Percentiles rank a stretch among this genome's conserved stretches.
phyloP scores from a whole-genome alignment of 2,888 invertebrate species.

The Biston stratarius region DNA sequence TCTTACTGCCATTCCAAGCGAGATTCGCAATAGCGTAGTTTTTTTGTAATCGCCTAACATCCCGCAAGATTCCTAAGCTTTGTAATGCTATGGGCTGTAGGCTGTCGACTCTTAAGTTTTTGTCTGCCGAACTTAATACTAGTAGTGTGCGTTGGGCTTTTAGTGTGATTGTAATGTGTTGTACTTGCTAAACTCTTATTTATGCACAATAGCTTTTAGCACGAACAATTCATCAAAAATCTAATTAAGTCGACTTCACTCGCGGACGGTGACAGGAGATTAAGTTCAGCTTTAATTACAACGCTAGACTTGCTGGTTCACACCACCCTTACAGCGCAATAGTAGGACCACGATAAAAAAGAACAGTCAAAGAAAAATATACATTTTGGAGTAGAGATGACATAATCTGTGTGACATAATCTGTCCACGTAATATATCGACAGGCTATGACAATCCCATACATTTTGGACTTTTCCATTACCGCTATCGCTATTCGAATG shows the following conservation, averaged over 20 bases:
- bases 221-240: conserved; percentile 73
- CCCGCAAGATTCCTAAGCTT: too few relatives aligned
- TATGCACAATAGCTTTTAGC: conserved; percentile 46
- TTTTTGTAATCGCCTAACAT: too few relatives aligned
- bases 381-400: too few relatives aligned
- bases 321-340: conserved; percentile 36
- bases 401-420: too few relatives aligned
- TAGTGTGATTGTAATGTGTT: neutral
- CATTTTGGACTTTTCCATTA: too few relatives aligned
- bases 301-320: conserved; percentile 60
- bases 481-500: too few relatives aligned
- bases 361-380: neutral
- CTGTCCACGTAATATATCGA: too few relatives aligned
- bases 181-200: conserved; percentile 22
- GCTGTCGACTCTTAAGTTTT: neutral
- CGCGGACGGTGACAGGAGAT: conserved; percentile 75
- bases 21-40: too few relatives aligned
- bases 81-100: too few relatives aligned
- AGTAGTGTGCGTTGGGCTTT: neutral
- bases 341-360: conserved; percentile 16
- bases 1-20: too few relatives aligned
- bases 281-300: conserved; percentile 80
- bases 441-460: too few relatives aligned
- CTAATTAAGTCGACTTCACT: conserved; percentile 68
- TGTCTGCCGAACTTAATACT: neutral